Percentiles rank a stretch among this genome's conserved stretches.
These are phyloP conservation scores for Zootermopsis nevadensis DNA, from an alignment of 2,888 invertebrate genomes.

Conservation along the genomic window DNA sequence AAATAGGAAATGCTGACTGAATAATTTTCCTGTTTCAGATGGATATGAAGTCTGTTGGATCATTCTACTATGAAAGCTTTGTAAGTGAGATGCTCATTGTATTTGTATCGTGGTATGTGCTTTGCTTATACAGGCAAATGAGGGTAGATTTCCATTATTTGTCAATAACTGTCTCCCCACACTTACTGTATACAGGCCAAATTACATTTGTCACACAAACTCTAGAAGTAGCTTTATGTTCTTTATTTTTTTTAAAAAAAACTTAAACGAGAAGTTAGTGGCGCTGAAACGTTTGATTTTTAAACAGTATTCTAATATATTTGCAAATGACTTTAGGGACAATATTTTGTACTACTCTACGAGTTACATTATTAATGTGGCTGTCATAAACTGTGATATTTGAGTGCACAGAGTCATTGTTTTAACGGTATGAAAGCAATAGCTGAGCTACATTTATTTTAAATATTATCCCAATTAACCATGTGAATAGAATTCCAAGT, in stretches of 20 bases:
- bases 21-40: conserved; percentile 75
- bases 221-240: background rate
- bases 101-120: conserved; percentile 9
- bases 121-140: conserved; percentile 10
- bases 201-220: background rate
- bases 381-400: conserved; percentile 22
- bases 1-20: conserved; percentile 28
- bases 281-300: background rate
- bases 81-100: conserved; percentile 73
- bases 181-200: background rate
- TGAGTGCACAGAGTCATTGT: background rate
- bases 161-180: background rate
- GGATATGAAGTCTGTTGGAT: conserved; percentile 95
- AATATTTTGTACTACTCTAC: background rate
- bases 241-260: background rate
- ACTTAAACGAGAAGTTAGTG: background rate
- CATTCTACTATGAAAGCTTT: conserved; percentile 96
- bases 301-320: background rate
- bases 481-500: background rate
- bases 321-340: background rate
- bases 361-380: background rate
- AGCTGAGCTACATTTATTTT: no score
- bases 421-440: no score
- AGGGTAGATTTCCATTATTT: background rate
- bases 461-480: no score